Evolutionary conservation across 2,888 invertebrate genomes (phyloP), one percentile per base, ranked within the genome.

Genomic region (Eulithis testata): DNA sequence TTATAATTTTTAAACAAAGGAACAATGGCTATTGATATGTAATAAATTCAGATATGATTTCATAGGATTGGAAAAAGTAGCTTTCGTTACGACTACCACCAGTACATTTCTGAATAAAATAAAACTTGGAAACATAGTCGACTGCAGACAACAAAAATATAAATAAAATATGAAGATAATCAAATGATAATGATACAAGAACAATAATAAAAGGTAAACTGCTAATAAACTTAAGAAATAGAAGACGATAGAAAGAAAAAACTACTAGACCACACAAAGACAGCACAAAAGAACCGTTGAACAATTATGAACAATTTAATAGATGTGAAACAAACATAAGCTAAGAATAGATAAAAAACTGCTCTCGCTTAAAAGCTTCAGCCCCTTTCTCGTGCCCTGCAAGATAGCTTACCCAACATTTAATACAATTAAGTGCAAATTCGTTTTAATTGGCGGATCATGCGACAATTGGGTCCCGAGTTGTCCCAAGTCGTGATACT

Each of bases 1-100:
- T 76, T 74, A 73, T 70, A 73, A 69, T 69, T 55, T 72, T 68
- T 71, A 76, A 74, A 78, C 75, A 76, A 74, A 73, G 68, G 72
- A 75, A 76, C 70, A 71, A 71, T 69, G 69, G 71, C 57, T 68
- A 63, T 66, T 64, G 66, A 69, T 63, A 65, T 60, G 65, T 66
- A 63, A 69, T 69, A 69, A 69, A 73, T 72, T 67, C 63, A 63
- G 57, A 50, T 56, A 67, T 63, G 52, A 57, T 67, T 67, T 63
- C 60, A 67, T 67, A 67, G 57, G 60, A 60, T 57, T 50, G 63
- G 55, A 45, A 63, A 57, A 60, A 67, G 57, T 51, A 8, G 56
- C 52, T 53, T 60, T 60, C 63, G 37, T 47, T 50, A 55, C 47
- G 60, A 63, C n/a, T n/a, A n/a, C 63, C 67, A 60, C 31, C 31